Percentiles rank a stretch among this genome's conserved stretches.
phyloP scores from a whole-genome alignment of 2,113 vertebrate genomes.

The Rhadina sibilatrix region DNA sequence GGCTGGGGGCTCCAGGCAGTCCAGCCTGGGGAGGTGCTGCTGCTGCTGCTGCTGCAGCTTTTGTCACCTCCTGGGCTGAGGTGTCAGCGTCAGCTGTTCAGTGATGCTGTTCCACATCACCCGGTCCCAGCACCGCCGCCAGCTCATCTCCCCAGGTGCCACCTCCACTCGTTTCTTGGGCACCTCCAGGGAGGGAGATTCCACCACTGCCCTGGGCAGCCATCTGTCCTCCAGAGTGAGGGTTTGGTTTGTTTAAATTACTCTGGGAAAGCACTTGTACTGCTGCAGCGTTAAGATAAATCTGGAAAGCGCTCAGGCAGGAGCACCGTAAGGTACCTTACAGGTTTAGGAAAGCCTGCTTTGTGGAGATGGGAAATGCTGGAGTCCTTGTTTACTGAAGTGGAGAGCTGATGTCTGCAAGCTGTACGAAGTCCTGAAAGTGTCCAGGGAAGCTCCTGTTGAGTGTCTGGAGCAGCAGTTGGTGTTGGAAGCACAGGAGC shows the following conservation, averaged over 20 bases:
- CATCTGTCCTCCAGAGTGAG: not conserved
- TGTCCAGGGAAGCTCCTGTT: slow-evolving; percentile 18
- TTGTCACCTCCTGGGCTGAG: rapidly evolving
- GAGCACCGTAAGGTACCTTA: not conserved
- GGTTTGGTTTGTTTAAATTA: not conserved
- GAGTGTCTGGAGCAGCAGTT: not conserved
- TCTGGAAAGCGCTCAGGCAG: slow-evolving; percentile 4
- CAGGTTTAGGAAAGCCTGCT: not conserved
- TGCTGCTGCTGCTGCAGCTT: too few relatives aligned
- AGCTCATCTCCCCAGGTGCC: rapidly evolving
- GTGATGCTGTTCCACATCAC: not conserved
- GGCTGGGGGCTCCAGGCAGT: rapidly evolving
- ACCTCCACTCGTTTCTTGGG: rapidly evolving
- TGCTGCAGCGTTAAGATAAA: not conserved
- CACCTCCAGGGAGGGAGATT: too few relatives aligned
- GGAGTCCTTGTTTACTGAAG: slow-evolving; percentile 32
- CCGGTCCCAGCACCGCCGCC: not conserved
- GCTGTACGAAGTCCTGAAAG: slow-evolving; percentile 8
- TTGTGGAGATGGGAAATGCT: slow-evolving; percentile 15
- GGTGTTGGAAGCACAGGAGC: not conserved
- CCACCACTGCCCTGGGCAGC: not conserved
- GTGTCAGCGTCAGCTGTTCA: rapidly evolving
- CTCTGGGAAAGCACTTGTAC: not conserved
- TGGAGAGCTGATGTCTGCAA: slow-evolving; percentile 29
- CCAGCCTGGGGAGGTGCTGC: not conserved